Base-by-base conservation (phyloP, 2,797 vertebrate genomes). In the Pangasius krempfi region DNA sequence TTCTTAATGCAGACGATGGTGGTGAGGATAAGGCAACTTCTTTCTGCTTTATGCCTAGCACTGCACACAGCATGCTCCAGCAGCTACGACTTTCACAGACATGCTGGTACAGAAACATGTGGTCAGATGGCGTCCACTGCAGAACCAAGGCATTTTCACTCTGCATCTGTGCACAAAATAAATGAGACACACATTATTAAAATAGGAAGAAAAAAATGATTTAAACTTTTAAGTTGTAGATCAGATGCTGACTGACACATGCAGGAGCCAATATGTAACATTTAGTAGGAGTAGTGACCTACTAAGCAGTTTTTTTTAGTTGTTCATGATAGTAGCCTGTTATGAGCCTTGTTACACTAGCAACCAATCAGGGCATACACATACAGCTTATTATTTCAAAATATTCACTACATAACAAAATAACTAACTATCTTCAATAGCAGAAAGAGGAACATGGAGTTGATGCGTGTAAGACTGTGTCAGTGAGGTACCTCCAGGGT, bases 91-190 rank as follows among this genome's bases (percentile, higher is more conserved):
- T 97, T 91, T 97, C 97, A 40, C 96, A 93, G 78, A 94, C 85
- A 89, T 99, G 99, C 84, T 99, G 98, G 93, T 97, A 99, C 58
- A 99, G 92, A 90, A 98, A 96, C 98, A 99, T 99, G 95, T 99
- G 98, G 93, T 97, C 97, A 0, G 96, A 94, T 0, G 98, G 97
- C 0, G 97, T 98, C 99, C 99, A 99, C 4, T 97, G 96, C 1
- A 98, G 90, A 0, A 91, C 92, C 88, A 99, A 93, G 66, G 96
- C 96, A n/a, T 95, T 93, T 89, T 98, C 94, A 0, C 96, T 96
- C 0, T 96, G 92, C 86, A 96, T 88, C 96, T 97, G 92, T 84
- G 37, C 58, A 88, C 30, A 76, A 25, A 33, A n/a, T 14, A 79
- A 22, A 79, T 14, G 6, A n/a, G 52, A 73, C 22, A 22, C 4